Evolutionary conservation across 2,113 vertebrate species (phyloP).

Genomic region (Equus przewalskii): DNA sequence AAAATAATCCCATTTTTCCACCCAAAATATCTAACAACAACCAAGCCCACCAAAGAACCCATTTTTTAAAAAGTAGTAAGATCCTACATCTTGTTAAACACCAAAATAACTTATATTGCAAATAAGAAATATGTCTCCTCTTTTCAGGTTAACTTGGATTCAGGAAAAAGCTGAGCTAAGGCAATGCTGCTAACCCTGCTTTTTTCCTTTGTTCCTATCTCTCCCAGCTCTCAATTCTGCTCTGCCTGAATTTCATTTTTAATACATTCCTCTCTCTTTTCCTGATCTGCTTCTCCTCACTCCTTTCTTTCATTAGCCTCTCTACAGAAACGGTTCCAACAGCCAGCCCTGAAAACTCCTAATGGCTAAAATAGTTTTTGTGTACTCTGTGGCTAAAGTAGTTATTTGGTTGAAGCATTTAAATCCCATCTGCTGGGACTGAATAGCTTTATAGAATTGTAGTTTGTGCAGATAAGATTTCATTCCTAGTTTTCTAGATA

Average conservation of each 20-base stretch:
- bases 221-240: background rate
- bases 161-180: background rate
- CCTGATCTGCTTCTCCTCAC: background rate
- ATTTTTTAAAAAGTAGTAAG: background rate
- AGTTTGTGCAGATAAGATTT: constrained; percentile 10
- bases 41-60: background rate
- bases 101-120: background rate
- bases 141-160: background rate
- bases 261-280: background rate
- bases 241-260: background rate
- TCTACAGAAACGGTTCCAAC: constrained; percentile 20
- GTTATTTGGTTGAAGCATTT: constrained; percentile 34
- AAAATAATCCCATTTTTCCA: background rate
- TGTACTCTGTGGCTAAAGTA: background rate
- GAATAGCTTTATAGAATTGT: constrained; percentile 12
- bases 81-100: background rate
- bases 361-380: background rate
- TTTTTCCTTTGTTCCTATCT: background rate
- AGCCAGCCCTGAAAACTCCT: background rate
- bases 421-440: background rate
- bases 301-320: background rate
- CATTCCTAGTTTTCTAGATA: constrained; percentile 22
- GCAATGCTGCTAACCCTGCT: fast-evolving
- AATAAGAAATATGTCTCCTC: background rate
- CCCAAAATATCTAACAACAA: background rate